phyloP scores from a whole-genome alignment of 2,797 vertebrate species.

The Anguilla marmorata region DNA sequence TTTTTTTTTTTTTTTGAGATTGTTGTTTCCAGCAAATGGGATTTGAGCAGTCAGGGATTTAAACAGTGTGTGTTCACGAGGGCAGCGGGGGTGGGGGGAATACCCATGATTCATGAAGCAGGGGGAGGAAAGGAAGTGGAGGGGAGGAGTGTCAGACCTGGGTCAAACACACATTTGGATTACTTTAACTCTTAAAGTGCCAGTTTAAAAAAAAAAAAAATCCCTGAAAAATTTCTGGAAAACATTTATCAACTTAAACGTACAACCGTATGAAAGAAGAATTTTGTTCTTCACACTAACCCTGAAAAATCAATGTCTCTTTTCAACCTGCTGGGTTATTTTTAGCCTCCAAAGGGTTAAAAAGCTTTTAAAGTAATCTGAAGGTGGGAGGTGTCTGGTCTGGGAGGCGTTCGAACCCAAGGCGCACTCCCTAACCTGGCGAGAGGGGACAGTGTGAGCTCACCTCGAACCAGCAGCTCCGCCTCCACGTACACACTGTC shows the following conservation, averaged over 20 bases:
- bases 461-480: constrained; percentile 94
- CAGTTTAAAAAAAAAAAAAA: neutral
- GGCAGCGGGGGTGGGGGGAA: neutral
- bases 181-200: neutral
- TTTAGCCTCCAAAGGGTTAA: neutral
- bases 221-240: neutral
- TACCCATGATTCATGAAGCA: neutral
- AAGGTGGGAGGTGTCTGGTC: neutral
- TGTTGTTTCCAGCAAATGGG: neutral
- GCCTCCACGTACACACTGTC: constrained; percentile 87
- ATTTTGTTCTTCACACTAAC: too few species aligned
- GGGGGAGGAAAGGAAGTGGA: neutral
- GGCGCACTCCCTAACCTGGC: neutral
- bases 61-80: neutral
- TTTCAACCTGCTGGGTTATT: neutral
- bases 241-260: too few species aligned
- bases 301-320: too few species aligned
- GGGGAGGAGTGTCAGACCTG: neutral
- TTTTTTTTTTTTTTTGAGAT: neutral
- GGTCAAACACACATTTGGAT: neutral
- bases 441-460: constrained; percentile 56
- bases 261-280: too few species aligned
- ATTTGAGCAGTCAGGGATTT: neutral
- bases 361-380: neutral
- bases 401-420: neutral